phyloP scores from a whole-genome alignment of 2,797 vertebrate species.

The Carcharodon carcharias region DNA sequence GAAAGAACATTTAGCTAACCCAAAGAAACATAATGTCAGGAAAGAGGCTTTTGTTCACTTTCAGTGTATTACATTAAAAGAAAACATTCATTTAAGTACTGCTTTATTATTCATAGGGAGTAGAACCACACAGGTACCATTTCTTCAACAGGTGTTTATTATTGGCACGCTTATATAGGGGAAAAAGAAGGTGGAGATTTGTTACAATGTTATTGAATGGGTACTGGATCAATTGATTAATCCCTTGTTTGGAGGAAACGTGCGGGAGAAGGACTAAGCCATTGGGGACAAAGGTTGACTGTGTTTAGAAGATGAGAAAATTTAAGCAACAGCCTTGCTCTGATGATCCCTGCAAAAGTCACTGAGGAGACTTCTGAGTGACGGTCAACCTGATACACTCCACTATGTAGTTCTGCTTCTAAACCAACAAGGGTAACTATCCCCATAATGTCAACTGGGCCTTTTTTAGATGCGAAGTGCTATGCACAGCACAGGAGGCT shows the following conservation, averaged over 20 bases:
- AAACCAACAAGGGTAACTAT: not conserved
- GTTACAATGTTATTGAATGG: not conserved
- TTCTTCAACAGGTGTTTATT: not conserved
- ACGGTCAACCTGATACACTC: not conserved
- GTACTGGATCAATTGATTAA: not conserved
- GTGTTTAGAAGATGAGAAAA: not conserved
- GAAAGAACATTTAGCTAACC: not conserved
- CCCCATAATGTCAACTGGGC: not conserved
- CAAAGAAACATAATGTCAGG: not conserved
- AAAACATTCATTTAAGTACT: not conserved
- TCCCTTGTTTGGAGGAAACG: not conserved
- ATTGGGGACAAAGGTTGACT: not conserved
- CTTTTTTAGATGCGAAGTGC: not conserved
- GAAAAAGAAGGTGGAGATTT: not conserved
- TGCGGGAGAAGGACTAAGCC: not conserved
- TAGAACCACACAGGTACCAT: not conserved
- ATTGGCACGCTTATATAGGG: not conserved
- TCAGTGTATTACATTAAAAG: not conserved
- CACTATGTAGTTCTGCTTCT: not conserved
- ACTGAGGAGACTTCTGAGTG: not conserved
- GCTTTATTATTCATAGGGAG: too few relatives aligned
- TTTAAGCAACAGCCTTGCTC: not conserved
- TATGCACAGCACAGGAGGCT: not conserved
- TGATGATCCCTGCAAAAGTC: not conserved
- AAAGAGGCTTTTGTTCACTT: not conserved